Evolutionary conservation across 2,888 invertebrate species (phyloP), one percentile per base, ranked within the genome.

Genomic region (Criorhina ranunculi): DNA sequence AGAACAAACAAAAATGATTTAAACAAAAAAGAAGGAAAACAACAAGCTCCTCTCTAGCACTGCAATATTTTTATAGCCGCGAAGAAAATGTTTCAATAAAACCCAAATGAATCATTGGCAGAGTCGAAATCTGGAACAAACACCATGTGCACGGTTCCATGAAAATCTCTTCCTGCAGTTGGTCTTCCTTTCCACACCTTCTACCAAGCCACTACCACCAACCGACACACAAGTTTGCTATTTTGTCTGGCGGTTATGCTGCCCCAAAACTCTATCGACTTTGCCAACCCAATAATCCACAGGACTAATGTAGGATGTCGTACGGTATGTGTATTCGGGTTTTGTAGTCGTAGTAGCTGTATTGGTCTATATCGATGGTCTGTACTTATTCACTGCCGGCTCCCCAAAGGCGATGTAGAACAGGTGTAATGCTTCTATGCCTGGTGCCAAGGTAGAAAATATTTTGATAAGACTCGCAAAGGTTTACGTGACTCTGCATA

Each of bases 1-100:
- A 40, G 66, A 72, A 64, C 37, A n/a, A 31, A 49, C 5, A 57
- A 42, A 29, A 57, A 31, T n/a, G 60, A n/a, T n/a, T n/a, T n/a
- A n/a, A n/a, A 67, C 59, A 35, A 55, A 24, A 64, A 37, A 55
- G 59, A 12, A 72, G 62, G 7, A 24, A 24, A 24, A 24, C 24
- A 24, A 24, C 24, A 24, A 24, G 24, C 24, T 24, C 24, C 37
- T 29, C 46, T 17, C n/a, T 40, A 24, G 9, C 17, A 64, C 51
- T 19, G 60, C 77, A 77, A 69, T 44, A 77, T 83, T 83, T 78
- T 69, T 73, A 35, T 73, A 75, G 83, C 79, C 83, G 79, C 79
- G 79, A 83, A 83, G 83, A 69, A 79, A 83, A 69, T 59, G 79
- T 75, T 75, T 83, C 83, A 83, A 79, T 79, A 78, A 72, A 70